These are phyloP conservation scores for Xylophagus ater DNA, from an alignment of 2,888 invertebrate species.

Conservation along the genomic window DNA sequence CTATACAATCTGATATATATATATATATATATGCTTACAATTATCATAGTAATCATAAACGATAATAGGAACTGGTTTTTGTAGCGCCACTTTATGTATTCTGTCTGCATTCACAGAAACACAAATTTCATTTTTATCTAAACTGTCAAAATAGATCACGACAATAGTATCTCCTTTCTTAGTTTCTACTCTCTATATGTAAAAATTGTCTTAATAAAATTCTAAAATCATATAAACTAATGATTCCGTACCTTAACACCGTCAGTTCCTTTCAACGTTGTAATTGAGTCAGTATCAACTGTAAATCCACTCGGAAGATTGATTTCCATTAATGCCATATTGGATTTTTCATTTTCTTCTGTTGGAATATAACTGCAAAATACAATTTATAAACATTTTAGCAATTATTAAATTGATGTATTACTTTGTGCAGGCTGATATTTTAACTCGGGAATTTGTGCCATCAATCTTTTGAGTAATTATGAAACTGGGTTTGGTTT, in stretches of 20 bases:
- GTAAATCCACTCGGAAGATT: slow-evolving; percentile 84
- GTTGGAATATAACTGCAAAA: slow-evolving; percentile 54
- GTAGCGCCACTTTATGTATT: slow-evolving; percentile 72
- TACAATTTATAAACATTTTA: too few species aligned
- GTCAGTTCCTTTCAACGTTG: too few species aligned
- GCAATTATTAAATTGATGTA: too few species aligned
- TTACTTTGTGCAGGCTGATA: too few species aligned
- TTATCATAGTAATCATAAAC: slow-evolving; percentile 88
- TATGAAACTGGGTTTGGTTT: too few species aligned
- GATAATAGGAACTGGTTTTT: slow-evolving; percentile 73
- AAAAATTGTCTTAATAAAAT: too few species aligned
- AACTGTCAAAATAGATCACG: slow-evolving; percentile 61
- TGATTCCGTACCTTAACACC: too few species aligned
- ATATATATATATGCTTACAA: slow-evolving; percentile 52
- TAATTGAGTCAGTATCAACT: too few species aligned
- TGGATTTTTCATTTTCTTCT: slow-evolving; percentile 51
- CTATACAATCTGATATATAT: too few species aligned
- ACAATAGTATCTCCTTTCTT: slow-evolving; percentile 51
- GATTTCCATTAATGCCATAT: slow-evolving; percentile 85
- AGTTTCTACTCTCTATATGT: slow-evolving; percentile 46
- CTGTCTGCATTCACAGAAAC: slow-evolving; percentile 74
- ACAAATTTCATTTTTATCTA: slow-evolving; percentile 54
- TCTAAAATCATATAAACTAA: too few species aligned
- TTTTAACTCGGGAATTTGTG: too few species aligned
- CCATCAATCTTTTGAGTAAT: too few species aligned